Conservation (phyloP, 2,797 vertebrate genomes). For the Clarias laeviceps region DNA sequence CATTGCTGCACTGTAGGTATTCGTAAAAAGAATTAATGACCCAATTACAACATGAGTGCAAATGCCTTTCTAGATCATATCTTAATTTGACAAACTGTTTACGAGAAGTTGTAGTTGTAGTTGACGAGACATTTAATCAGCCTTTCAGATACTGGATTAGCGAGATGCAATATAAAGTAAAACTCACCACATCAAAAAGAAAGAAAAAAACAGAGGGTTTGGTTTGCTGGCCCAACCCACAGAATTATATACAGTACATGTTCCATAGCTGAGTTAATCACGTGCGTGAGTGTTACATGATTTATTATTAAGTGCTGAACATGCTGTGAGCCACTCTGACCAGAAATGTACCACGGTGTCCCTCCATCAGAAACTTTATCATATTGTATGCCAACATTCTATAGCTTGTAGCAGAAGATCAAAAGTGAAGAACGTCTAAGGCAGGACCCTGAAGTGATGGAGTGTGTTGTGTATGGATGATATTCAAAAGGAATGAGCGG, state of each 20-base stretch:
- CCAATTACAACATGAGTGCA: background rate
- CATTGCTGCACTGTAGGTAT: background rate
- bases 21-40: background rate
- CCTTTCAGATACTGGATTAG: constrained; percentile 14
- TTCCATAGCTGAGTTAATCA: constrained; percentile 52
- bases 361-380: background rate
- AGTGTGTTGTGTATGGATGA: background rate
- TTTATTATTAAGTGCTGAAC: constrained; percentile 22
- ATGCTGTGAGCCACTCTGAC: constrained; percentile 31
- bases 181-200: constrained; percentile 72
- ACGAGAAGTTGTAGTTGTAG: background rate
- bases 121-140: constrained; percentile 1
- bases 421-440: background rate
- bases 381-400: background rate
- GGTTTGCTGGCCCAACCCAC: constrained; percentile 64
- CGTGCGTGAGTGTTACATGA: constrained; percentile 18
- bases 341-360: constrained; percentile 8
- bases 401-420: background rate
- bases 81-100: constrained; percentile 6
- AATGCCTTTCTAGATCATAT: constrained; percentile 6
- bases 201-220: constrained; percentile 62
- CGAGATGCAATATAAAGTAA: constrained; percentile 56
- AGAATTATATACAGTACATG: constrained; percentile 44
- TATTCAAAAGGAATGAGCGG: background rate
- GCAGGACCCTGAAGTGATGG: background rate